Base-by-base conservation (phyloP, 2,888 invertebrate genomes). In the Drosophila mulleri region DNA sequence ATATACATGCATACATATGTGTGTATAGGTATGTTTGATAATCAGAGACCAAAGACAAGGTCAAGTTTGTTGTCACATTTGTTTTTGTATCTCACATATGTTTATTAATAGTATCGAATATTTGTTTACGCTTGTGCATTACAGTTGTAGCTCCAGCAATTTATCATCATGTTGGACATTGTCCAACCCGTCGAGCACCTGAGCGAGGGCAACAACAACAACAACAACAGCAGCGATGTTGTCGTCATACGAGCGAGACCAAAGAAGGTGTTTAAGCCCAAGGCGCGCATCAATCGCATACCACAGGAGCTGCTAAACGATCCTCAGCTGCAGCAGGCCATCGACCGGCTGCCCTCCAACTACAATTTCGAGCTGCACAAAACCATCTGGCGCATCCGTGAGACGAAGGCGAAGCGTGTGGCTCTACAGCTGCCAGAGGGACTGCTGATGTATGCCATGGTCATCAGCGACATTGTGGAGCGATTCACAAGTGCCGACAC, bases 301-400 rank as follows among this genome's bases (percentile, higher is more conserved):
- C 98, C 98, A 0, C 95, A 96, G 75, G 96, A 96, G 82, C 94
- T 98, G 56, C 92, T 96, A 26, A 95, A 97, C 83, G 95, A 98
- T 93, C 94, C 95, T 18, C 90, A 95, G 76, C 92, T 98, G 32
- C 95, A 96, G 89, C 94, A 94, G 90, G 96, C 96, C 0, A 95
- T 96, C 69, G 94, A 95, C 87, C 94, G 94, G 44, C 94, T 99
- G 59, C 99, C 99, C 3, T 93, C 95, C 39, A 99, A 99, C 94
- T 99, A 99, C 91, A 99, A 98, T 92, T 99, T 99, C 93, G 99
- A 99, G 95, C 95, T 99, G 79, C 97, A 97, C 70, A 99, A 99
- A 93, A 99, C 99, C 0, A 96, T 99, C 92, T 99, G 99, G 99
- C 95, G 98, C 91, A 98, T 99, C 88, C 94, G 95, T 80, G 96